Base-by-base conservation (phyloP, 2,797 vertebrate species). In the Chelon auratus region DNA sequence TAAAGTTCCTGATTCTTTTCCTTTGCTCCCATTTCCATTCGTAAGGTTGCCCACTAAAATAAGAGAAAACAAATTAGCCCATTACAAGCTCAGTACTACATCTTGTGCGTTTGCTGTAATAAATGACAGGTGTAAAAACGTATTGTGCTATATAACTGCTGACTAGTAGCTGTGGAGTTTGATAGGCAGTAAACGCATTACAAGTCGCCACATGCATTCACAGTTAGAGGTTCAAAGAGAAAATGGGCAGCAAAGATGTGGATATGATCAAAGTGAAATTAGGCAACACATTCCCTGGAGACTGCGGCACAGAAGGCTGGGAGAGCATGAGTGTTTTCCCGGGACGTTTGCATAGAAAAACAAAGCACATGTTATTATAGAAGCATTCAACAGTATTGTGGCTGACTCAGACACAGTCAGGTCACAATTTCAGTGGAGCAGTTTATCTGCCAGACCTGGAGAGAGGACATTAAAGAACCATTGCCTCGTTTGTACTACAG, bases 1-100 rank as follows among this genome's bases (percentile, higher is more conserved):
- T 97, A 96, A 15, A 98, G 88, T 0, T 94, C 91, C 62, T 97
- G 95, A 70, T 97, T 96, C 87, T 95, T 97, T 91, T 97, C 96
- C 81, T 96, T 97, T 82, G 96, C 96, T 50, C 95, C 95, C 58
- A 95, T 94, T 77, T 98, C 95, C 90, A 97, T 98, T 60, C 93
- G 93, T 75, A 95, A 85, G 0, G 95, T 97, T 0, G 96, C 96
- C 97, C 97, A 99, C 96, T 98, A 88, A 77, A 93, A 39, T 15
- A 62, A 52, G 8, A 80, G 11, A 47, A 63, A 52, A 64, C 75
- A n/a, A 24, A 37, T 1, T 47, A 52, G n/a, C 9, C 14, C 2
- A 47, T 70, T 12, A 55, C 13, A 58, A 22, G 62, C 45, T 17
- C 40, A 45, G 2, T 30, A 30, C 26, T 33, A 52, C 15, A n/a